phyloP scores from a whole-genome alignment of 2,888 invertebrate genomes.

The Hemaris fuciformis region DNA sequence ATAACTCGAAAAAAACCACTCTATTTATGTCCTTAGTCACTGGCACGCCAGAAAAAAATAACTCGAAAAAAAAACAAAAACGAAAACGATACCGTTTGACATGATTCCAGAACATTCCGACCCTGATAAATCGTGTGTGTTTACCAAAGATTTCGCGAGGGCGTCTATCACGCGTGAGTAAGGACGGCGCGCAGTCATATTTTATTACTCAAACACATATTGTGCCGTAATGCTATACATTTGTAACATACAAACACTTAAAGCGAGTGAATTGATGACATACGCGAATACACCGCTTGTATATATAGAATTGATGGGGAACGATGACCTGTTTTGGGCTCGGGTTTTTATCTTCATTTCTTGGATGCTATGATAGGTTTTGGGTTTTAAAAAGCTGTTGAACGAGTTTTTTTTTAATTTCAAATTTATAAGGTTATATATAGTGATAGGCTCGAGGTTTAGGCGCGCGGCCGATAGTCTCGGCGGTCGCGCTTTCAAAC shows the following conservation, averaged over 20 bases:
- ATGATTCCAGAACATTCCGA: neutral
- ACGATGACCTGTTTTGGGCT: neutral
- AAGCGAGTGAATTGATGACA: constrained; percentile 28
- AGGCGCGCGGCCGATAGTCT: too few relatives aligned
- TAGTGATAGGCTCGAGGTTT: too few relatives aligned
- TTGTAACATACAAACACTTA: constrained; percentile 32
- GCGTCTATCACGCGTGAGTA: neutral
- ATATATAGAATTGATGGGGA: neutral
- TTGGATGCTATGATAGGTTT: too few relatives aligned
- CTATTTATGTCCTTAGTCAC: neutral
- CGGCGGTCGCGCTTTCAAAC: too few relatives aligned
- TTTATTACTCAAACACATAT: constrained; percentile 30
- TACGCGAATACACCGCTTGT: constrained; percentile 20
- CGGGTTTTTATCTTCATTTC: neutral
- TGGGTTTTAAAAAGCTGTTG: too few relatives aligned
- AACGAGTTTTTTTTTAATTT: too few relatives aligned
- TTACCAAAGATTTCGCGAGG: neutral
- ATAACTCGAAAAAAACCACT: neutral
- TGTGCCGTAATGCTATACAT: constrained; percentile 33
- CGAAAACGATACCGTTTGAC: too few relatives aligned
- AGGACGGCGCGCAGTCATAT: constrained; percentile 23
- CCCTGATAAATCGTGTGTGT: neutral
- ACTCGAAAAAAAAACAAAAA: too few relatives aligned
- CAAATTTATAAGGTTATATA: too few relatives aligned
- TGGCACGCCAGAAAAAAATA: too few relatives aligned